phyloP scores from a whole-genome alignment of 2,888 invertebrate species.

The Hirtodrosophila alboralis region DNA sequence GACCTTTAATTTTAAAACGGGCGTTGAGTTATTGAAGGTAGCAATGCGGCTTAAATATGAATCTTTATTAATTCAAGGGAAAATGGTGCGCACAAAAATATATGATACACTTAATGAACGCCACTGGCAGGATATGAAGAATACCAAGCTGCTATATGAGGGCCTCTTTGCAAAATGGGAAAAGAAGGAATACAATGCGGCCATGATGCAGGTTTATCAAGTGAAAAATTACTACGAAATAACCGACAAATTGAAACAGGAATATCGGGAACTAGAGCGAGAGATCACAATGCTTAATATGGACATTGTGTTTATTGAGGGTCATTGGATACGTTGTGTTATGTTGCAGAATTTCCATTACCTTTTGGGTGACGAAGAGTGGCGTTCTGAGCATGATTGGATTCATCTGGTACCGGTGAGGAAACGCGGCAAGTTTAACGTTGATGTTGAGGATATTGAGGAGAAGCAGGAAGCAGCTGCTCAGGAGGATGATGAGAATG shows the following conservation, averaged over 20 bases:
- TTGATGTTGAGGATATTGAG: slow-evolving; percentile 33
- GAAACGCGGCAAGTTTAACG: slow-evolving; percentile 52
- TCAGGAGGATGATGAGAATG: slow-evolving; percentile 50
- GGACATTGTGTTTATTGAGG: slow-evolving; percentile 83
- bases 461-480: slow-evolving; percentile 12
- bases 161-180: slow-evolving; percentile 82
- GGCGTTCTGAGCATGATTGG: slow-evolving; percentile 83
- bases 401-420: slow-evolving; percentile 71
- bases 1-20: slow-evolving; percentile 78
- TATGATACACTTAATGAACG: slow-evolving; percentile 78
- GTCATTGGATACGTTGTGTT: slow-evolving; percentile 81
- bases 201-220: slow-evolving; percentile 80
- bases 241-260: slow-evolving; percentile 76
- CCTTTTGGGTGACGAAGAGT: slow-evolving; percentile 81
- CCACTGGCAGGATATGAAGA: slow-evolving; percentile 77
- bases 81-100: slow-evolving; percentile 81
- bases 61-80: slow-evolving; percentile 80
- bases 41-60: slow-evolving; percentile 82
- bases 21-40: slow-evolving; percentile 74
- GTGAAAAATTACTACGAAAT: slow-evolving; percentile 81
- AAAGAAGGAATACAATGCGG: slow-evolving; percentile 80
- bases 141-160: slow-evolving; percentile 70
- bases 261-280: slow-evolving; percentile 68
- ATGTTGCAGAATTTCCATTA: slow-evolving; percentile 84
- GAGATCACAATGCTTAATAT: slow-evolving; percentile 77